Percentiles rank a stretch among this genome's conserved stretches.
phyloP scores from a whole-genome alignment of 2,797 vertebrate species.

The Loris lydekkerianus region DNA sequence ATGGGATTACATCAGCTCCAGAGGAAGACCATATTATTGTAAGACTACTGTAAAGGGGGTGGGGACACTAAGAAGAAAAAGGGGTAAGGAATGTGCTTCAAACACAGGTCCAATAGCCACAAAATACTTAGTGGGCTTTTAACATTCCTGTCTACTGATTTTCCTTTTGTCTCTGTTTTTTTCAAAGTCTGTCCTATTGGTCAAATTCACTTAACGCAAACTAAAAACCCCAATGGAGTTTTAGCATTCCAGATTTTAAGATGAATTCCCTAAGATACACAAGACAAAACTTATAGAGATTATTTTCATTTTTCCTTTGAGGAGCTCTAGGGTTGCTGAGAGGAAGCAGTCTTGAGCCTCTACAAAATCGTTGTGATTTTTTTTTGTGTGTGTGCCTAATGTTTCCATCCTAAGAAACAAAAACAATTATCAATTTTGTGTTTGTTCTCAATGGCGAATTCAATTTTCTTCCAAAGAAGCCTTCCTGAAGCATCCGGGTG shows the following conservation, averaged over 20 bases:
- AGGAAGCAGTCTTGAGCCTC: not conserved
- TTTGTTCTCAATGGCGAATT: not conserved
- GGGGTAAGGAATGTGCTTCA: not conserved
- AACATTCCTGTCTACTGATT: not conserved
- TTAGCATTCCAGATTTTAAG: not conserved
- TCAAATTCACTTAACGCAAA: slow-evolving; percentile 1
- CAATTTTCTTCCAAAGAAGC: not conserved
- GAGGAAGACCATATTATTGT: slow-evolving; percentile 78
- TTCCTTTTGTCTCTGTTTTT: not conserved
- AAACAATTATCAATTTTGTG: not conserved
- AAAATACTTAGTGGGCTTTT: not conserved
- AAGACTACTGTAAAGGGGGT: slow-evolving; percentile 59
- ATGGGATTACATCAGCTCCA: slow-evolving; percentile 79
- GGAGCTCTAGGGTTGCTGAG: not conserved
- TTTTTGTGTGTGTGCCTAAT: not conserved
- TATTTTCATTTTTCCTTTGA: not conserved
- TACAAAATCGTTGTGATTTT: not conserved
- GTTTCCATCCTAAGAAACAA: not conserved
- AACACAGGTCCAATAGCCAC: not conserved
- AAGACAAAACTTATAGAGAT: not conserved
- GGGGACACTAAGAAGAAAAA: not conserved
- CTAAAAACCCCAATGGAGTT: not conserved
- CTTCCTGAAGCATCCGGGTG: not conserved
- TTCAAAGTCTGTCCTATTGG: not conserved
- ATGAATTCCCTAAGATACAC: not conserved